phyloP scores from a whole-genome alignment of 2,113 vertebrate genomes.

The Amphilophus citrinellus region DNA sequence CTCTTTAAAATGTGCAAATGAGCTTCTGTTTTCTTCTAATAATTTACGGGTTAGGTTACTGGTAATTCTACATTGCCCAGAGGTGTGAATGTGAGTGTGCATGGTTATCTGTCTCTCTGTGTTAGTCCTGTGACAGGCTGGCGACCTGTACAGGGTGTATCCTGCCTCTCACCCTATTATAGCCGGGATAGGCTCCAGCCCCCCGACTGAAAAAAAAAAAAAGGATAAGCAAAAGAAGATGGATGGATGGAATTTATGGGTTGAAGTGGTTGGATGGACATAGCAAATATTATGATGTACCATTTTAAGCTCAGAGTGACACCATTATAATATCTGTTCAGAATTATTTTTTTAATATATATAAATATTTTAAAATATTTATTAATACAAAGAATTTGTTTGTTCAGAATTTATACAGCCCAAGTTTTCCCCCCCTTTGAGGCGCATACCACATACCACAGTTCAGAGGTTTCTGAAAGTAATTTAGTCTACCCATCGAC shows the following conservation, averaged over 20 bases:
- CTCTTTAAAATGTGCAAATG: background rate
- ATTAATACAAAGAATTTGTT: background rate
- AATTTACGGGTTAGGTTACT: background rate
- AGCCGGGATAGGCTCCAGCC: too few species aligned
- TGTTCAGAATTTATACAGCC: background rate
- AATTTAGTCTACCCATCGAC: background rate
- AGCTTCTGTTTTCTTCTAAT: background rate
- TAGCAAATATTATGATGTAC: background rate
- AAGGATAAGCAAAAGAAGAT: too few species aligned
- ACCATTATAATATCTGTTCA: too few species aligned
- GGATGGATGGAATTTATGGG: background rate
- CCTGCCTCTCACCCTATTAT: too few species aligned
- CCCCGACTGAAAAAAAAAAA: too few species aligned
- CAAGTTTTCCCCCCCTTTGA: background rate
- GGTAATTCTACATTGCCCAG: too few species aligned
- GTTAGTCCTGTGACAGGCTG: too few species aligned
- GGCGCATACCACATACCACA: background rate
- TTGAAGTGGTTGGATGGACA: background rate
- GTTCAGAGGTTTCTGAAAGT: background rate
- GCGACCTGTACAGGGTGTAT: too few species aligned
- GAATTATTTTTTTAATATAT: too few species aligned
- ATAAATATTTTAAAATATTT: too few species aligned
- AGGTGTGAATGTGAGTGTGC: too few species aligned
- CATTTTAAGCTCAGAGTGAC: background rate
- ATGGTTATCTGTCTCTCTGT: too few species aligned